Evolutionary conservation across 2,113 vertebrate genomes (phyloP).

Genomic region (Turdus rufiventris): DNA sequence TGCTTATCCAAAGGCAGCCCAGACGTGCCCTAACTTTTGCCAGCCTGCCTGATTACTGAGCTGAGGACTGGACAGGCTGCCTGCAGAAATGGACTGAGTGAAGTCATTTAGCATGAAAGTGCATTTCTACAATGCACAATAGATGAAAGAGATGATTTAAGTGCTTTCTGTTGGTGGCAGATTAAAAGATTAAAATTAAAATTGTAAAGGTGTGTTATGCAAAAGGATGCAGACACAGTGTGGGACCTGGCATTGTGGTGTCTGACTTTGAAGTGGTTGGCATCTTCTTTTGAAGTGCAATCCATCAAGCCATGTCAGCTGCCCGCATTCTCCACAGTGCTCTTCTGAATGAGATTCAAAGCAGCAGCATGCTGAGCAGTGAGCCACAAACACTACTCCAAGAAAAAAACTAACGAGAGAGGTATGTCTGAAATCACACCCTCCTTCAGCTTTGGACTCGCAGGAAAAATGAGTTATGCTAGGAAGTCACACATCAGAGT

Average conservation of each 20-base stretch:
- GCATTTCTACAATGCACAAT: neutral
- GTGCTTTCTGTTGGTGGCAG: neutral
- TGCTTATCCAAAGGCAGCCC: neutral
- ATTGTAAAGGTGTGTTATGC: neutral
- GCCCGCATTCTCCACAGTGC: accelerated
- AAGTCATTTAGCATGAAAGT: neutral
- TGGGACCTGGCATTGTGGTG: neutral
- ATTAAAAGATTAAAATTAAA: slow-evolving; percentile 12
- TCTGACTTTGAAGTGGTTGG: neutral
- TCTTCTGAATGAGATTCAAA: neutral
- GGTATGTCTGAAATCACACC: neutral
- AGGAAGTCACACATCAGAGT: neutral
- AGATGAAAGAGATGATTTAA: neutral
- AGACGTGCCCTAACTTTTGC: neutral
- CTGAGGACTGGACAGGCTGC: accelerated
- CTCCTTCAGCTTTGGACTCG: neutral
- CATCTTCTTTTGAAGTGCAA: neutral
- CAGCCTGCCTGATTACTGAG: neutral
- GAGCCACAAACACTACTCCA: neutral
- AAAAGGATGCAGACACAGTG: neutral
- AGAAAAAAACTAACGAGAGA: neutral
- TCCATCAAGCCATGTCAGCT: neutral
- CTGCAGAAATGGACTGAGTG: accelerated
- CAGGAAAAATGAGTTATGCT: neutral
- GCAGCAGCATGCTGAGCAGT: neutral